These are phyloP conservation scores for Pachyramphus minor DNA, from an alignment of 2,113 vertebrate species.

Conservation along the genomic window DNA sequence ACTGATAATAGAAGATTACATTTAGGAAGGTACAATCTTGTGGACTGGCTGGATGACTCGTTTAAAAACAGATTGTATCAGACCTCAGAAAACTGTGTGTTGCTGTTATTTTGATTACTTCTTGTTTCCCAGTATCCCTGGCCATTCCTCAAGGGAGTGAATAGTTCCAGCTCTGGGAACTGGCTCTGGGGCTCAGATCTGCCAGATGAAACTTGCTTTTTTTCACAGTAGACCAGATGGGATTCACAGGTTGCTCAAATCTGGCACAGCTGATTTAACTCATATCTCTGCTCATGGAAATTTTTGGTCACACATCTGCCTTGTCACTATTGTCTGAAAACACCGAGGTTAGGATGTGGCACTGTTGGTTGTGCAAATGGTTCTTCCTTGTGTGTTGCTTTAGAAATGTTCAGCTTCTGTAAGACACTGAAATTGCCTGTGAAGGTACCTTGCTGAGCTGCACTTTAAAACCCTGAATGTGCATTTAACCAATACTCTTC, in stretches of 20 bases:
- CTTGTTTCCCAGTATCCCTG: neutral
- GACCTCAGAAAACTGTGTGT: neutral
- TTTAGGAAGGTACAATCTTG: neutral
- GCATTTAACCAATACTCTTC: neutral
- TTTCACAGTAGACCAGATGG: neutral
- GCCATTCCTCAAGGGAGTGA: neutral
- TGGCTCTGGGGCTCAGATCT: neutral
- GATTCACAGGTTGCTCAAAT: neutral
- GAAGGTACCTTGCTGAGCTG: neutral
- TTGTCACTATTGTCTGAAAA: neutral
- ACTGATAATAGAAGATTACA: neutral
- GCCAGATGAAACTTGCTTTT: neutral
- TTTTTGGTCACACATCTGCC: neutral
- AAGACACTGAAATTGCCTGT: neutral
- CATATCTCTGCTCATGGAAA: neutral
- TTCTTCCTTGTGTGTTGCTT: neutral
- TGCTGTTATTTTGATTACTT: neutral
- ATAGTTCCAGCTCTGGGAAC: neutral
- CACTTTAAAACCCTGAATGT: neutral
- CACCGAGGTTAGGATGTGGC: fast-evolving
- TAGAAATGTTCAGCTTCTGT: neutral
- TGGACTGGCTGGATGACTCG: neutral
- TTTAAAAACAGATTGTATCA: neutral
- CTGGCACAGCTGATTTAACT: neutral
- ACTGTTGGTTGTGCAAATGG: neutral